These are phyloP conservation scores for Leptobrachium ailaonicum DNA, from an alignment of 2,113 vertebrate genomes.

Conservation along the genomic window DNA sequence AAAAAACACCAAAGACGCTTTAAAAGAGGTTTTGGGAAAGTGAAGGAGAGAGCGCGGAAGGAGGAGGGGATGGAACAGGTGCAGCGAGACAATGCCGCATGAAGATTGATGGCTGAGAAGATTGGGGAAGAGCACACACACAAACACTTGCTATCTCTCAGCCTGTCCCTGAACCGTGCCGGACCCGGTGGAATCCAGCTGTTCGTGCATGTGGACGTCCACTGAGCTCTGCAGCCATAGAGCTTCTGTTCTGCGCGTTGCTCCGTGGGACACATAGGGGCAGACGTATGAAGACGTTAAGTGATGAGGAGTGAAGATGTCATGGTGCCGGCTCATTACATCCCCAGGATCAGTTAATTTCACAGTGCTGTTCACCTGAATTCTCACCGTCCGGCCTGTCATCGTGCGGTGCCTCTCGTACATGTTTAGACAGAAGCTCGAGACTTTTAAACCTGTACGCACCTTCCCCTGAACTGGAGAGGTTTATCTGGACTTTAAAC, in stretches of 20 bases:
- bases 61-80: conserved; percentile 33
- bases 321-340: not conserved
- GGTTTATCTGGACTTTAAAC: too few relatives aligned
- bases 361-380: too few relatives aligned
- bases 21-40: conserved; percentile 34
- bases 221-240: not conserved
- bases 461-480: too few relatives aligned
- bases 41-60: conserved; percentile 17
- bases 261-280: not conserved
- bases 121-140: conserved; percentile 28
- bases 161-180: conserved; percentile 37
- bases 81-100: conserved; percentile 33
- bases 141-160: conserved; percentile 39
- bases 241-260: not conserved
- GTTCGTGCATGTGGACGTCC: not conserved
- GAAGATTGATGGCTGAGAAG: conserved; percentile 40
- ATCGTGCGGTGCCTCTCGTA: too few relatives aligned
- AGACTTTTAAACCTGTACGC: too few relatives aligned
- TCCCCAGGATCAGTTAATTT: too few relatives aligned
- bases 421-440: too few relatives aligned
- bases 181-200: not conserved
- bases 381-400: too few relatives aligned
- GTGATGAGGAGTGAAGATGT: not conserved
- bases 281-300: not conserved
- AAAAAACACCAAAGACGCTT: conserved; percentile 2